These are phyloP conservation scores for Celastrina argiolus DNA, from an alignment of 2,888 invertebrate species.

Conservation along the genomic window DNA sequence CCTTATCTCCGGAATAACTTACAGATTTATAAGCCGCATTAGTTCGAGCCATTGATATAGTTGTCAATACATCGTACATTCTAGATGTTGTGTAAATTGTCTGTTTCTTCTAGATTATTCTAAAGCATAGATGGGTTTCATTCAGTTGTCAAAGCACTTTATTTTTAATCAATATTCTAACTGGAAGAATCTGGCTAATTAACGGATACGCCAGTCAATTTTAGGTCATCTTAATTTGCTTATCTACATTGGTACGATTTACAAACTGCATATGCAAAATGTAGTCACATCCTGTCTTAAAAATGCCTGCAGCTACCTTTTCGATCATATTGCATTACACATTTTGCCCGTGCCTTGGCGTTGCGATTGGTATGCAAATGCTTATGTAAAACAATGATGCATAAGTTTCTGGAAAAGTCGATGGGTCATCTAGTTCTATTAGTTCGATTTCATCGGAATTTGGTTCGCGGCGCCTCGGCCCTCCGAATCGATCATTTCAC, in stretches of 20 bases:
- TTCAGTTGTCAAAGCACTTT: too few species aligned
- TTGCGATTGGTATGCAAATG: background rate
- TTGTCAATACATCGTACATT: background rate
- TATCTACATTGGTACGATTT: background rate
- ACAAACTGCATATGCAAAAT: background rate
- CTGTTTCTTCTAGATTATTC: background rate
- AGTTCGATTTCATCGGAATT: constrained; percentile 55
- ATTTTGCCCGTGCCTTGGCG: background rate
- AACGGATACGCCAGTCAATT: background rate
- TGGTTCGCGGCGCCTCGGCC: constrained; percentile 46
- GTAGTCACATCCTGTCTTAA: background rate
- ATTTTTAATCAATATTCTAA: too few species aligned
- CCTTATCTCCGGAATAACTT: constrained; percentile 45
- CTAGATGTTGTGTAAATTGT: background rate
- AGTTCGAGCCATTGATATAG: background rate
- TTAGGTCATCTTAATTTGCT: constrained; percentile 3
- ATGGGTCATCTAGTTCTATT: constrained; percentile 35
- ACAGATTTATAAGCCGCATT: constrained; percentile 17
- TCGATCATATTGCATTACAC: background rate
- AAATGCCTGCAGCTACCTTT: background rate
- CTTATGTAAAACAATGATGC: background rate
- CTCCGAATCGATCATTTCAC: constrained; percentile 64
- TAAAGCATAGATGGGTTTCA: too few species aligned
- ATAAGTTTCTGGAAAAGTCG: background rate
- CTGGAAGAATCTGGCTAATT: background rate